These are phyloP conservation scores for Strigamia maritima DNA, from an alignment of 2,888 invertebrate species.

Conservation along the genomic window DNA sequence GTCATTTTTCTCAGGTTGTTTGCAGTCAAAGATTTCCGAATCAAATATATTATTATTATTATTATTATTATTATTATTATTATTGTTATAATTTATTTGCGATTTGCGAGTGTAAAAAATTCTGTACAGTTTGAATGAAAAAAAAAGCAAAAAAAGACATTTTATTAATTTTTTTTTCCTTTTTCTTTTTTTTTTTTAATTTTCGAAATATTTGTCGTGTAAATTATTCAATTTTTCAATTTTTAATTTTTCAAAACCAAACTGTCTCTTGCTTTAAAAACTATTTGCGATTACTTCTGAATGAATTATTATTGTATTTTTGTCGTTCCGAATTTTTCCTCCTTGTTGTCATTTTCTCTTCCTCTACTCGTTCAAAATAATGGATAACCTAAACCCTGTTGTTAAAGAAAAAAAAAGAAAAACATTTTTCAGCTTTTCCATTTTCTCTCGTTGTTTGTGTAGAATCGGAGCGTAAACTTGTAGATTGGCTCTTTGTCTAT, in stretches of 20 bases:
- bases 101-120: slow-evolving; percentile 9
- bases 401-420: neutral
- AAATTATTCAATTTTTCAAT: neutral
- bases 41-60: too few species aligned
- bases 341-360: slow-evolving; percentile 23
- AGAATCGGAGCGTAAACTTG: neutral
- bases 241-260: neutral
- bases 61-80: too few species aligned
- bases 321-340: neutral
- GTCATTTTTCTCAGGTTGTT: slow-evolving; percentile 9
- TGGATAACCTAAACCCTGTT: neutral
- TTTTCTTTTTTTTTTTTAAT: neutral
- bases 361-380: slow-evolving; percentile 13
- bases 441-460: neutral
- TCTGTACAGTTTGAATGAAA: neutral
- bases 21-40: neutral
- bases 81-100: too few species aligned
- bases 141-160: neutral
- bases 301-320: neutral
- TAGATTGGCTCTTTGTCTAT: neutral
- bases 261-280: neutral
- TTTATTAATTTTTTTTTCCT: neutral
- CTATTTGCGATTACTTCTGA: neutral
- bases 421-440: slow-evolving; percentile 7
- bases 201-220: neutral